These are phyloP conservation scores for Parapristionchus giblindavisi DNA, from an alignment of 2,888 invertebrate genomes.

Conservation along the genomic window DNA sequence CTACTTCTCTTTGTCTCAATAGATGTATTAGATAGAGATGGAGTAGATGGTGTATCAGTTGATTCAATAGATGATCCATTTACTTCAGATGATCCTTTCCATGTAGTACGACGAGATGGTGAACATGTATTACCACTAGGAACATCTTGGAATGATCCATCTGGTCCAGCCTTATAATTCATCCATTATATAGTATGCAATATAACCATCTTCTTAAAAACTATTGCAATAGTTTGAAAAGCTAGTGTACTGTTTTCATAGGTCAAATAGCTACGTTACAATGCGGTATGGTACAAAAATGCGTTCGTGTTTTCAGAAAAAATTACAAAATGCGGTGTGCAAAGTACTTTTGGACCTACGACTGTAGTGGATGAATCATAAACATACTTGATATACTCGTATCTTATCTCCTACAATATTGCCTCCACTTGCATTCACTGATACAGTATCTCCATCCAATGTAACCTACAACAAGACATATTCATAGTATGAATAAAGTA, in stretches of 20 bases:
- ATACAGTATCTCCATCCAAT: constrained; percentile 31
- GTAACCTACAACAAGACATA: constrained; percentile 27
- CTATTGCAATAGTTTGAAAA: too few relatives aligned
- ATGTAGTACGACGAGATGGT: constrained; percentile 12
- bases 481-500: background rate
- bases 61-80: background rate
- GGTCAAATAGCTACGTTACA: too few relatives aligned
- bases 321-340: too few relatives aligned
- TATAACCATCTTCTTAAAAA: background rate
- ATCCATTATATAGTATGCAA: background rate
- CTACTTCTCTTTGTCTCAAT: constrained; percentile 29
- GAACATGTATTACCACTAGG: background rate
- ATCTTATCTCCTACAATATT: constrained; percentile 25
- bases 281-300: too few relatives aligned
- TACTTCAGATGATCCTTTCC: constrained; percentile 24
- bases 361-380: background rate
- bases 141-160: constrained; percentile 29
- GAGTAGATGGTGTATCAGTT: constrained; percentile 17
- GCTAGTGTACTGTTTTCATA: too few relatives aligned
- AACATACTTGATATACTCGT: constrained; percentile 29
- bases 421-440: constrained; percentile 19
- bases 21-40: constrained; percentile 28
- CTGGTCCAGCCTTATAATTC: constrained; percentile 17
- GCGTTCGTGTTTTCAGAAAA: too few relatives aligned
- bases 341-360: too few relatives aligned